These are phyloP conservation scores for Drosophila tanythrix DNA, from an alignment of 2,888 invertebrate species.

Conservation along the genomic window DNA sequence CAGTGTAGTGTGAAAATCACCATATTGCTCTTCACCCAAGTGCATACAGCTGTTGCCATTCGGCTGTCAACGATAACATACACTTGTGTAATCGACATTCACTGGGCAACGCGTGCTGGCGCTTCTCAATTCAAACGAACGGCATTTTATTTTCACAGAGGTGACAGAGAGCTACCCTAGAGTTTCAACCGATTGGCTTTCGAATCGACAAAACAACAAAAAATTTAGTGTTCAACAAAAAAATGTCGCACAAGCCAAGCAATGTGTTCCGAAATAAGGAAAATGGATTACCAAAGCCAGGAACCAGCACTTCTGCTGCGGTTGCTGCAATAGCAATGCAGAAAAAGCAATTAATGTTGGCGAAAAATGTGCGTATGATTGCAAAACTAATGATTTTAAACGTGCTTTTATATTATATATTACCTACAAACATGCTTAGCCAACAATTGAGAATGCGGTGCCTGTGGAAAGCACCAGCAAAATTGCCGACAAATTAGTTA, in stretches of 20 bases:
- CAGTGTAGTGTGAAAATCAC: neutral
- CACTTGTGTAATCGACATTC: slow-evolving; percentile 30
- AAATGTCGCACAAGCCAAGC: slow-evolving; percentile 65
- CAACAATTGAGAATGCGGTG: slow-evolving; percentile 49
- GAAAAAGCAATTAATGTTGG: slow-evolving; percentile 51
- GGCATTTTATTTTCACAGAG: slow-evolving; percentile 74
- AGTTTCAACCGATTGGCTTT: slow-evolving; percentile 19
- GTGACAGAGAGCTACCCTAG: slow-evolving; percentile 21
- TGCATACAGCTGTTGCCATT: slow-evolving; percentile 9
- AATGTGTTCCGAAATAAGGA: slow-evolving; percentile 64
- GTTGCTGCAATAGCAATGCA: slow-evolving; percentile 36
- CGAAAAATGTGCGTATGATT: slow-evolving; percentile 57
- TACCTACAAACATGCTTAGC: slow-evolving; percentile 26
- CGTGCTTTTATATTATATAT: neutral
- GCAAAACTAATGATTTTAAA: neutral
- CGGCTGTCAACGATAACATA: neutral
- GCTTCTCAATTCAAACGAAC: slow-evolving; percentile 77
- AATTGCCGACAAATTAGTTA: slow-evolving; percentile 6
- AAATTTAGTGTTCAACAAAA: slow-evolving; percentile 8
- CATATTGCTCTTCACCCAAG: neutral
- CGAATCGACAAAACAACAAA: slow-evolving; percentile 11
- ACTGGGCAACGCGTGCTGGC: slow-evolving; percentile 31
- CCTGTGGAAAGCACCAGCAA: slow-evolving; percentile 32
- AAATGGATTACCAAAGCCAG: slow-evolving; percentile 54
- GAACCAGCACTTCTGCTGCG: slow-evolving; percentile 14